Evolutionary conservation across 2,888 invertebrate species (phyloP), one percentile per base, ranked within the genome.

Genomic region (Ligdia adustata): DNA sequence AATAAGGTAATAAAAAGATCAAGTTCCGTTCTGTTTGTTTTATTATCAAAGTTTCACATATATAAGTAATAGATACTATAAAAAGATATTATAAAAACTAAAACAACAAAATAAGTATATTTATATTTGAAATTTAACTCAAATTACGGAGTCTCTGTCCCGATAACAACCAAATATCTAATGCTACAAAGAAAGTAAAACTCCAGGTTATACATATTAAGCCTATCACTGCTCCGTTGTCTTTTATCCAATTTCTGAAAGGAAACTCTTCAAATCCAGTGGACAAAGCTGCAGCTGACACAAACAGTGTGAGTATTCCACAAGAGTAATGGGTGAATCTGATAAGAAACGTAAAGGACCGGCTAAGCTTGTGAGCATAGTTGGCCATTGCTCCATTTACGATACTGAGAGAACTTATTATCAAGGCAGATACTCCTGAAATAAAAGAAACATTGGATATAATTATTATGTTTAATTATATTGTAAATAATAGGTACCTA

Each of bases 341-440:
- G 6, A 68, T 34, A 37, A 60, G 57, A 12, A 47, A 52, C 0
- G 56, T 27, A 16, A 52, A 48, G 15, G 50, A 58, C 11, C 41
- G 48, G 4, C 37, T 57, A 4, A 70, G 9, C 40, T 62, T 71
- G 14, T 55, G 31, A 4, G 58, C 57, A 27, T 66, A 62, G 49
- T 63, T 57, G 7, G 60, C 60, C 12, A 67, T 15, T 11, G 57
- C 29, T 15, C 77, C 77, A 32, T 69, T 72, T 0, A 72, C 11
- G 16, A 68, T 41, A 48, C 69, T 63, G 13, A 66, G 6, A 1
- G 65, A 7, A 34, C 65, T 60, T 5, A 59, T 39, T 5, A 76
- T 50, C 7, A 77, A 41, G 1, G 73, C 69, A 27, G 62, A 55
- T 32, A 77, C 26, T 11, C 69, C 79, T 79, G 70, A 43, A 75